Conservation (phyloP, 2,888 invertebrate genomes). For the Linnaemya tessellans region DNA sequence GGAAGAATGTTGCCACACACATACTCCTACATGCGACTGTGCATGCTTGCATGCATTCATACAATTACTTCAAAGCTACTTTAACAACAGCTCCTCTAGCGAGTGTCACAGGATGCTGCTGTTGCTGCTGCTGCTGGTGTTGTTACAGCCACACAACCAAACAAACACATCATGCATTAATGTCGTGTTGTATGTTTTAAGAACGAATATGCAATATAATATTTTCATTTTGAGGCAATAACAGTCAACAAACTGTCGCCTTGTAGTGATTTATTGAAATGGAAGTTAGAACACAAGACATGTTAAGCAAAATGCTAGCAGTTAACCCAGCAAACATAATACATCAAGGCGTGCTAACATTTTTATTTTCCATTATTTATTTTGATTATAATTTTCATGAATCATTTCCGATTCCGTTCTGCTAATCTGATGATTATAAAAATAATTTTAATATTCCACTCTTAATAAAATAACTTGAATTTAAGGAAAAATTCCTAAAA, state of each 20-base stretch:
- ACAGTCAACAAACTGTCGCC: constrained; percentile 75
- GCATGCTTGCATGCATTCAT: not conserved
- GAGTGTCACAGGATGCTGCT: constrained; percentile 40
- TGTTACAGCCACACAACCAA: not conserved
- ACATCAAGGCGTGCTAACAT: not conserved
- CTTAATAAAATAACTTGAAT: no score
- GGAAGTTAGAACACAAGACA: constrained; percentile 55
- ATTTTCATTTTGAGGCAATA: constrained; percentile 75
- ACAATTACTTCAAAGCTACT: constrained; percentile 42
- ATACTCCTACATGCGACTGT: not conserved
- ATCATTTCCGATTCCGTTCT: no score
- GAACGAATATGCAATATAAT: constrained; percentile 70
- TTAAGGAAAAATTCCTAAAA: no score
- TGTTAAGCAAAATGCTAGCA: not conserved
- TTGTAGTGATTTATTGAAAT: constrained; percentile 73
- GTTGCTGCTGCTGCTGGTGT: no score
- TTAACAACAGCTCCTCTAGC: constrained; percentile 19
- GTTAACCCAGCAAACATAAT: constrained; percentile 31
- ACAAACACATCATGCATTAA: constrained; percentile 21
- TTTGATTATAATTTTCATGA: no score
- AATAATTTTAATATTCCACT: no score
- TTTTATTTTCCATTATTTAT: no score
- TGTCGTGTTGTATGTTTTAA: constrained; percentile 23
- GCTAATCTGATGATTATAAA: no score
- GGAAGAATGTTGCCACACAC: constrained; percentile 5